Base-by-base conservation (phyloP, 2,797 vertebrate species). In the Liparis tanakae region DNA sequence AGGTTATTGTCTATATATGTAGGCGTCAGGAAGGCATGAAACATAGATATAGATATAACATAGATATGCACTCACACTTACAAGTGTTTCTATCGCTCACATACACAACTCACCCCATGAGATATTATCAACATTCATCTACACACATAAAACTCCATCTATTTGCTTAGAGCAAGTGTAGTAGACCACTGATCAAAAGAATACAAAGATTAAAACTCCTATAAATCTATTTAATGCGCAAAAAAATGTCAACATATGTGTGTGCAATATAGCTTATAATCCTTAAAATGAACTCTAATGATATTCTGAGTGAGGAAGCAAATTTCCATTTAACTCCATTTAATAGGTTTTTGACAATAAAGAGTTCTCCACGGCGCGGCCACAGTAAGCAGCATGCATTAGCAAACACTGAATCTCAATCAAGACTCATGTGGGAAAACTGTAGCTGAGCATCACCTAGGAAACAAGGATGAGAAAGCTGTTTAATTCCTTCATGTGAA, bases 391-490 rank as follows among this genome's bases (percentile, higher is more conserved):
- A 72, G 65, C 67, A 70, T 34, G 10, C 67, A 67, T 83, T 74
- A 77, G 67, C 67, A 87, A 85, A 72, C 76, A 67, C 50, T 78
- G 68, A 73, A 63, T 78, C 72, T 80, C 74, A 86, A 84, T 67
- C 61, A 46, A 81, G 74, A 65, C 70, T 77, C 73, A 44, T 75
- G 72, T 62, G 63, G 76, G 69, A 70, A 83, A 77, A 64, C 65
- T 50, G 79, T 39, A 67, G 78, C 78, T 64, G 87, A 85, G 36
- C 62, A 89, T 91, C 86, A 86, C 88, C 90, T 74, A 83, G 85
- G 84, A 86, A 92, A 91, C 88, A 88, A 80, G 70, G 79, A 87
- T 18, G 77, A 87, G 82, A 74, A 70, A 74, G 80, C 74, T 75
- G 79, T 81, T 78, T 75, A 78, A 80, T 85, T 84, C 48, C 80